Evolutionary conservation across 2,888 invertebrate species (phyloP), one percentile per base, ranked within the genome.

Genomic region (Drosophila glabriapex): DNA sequence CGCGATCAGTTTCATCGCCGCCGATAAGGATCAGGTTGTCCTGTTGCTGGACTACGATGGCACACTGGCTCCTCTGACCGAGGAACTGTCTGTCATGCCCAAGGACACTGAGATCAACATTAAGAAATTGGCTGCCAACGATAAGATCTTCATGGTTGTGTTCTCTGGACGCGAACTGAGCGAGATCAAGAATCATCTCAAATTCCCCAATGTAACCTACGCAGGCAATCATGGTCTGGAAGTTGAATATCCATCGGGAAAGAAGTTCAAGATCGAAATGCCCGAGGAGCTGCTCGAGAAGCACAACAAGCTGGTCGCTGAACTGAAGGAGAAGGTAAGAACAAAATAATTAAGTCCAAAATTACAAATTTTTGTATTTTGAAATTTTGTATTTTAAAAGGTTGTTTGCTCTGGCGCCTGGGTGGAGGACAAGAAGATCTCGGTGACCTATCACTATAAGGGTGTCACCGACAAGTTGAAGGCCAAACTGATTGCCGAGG

Each of bases 171-270:
- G 96, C 80, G 96, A 95, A 84, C 95, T 96, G n/a, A 94, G 95
- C 80, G 96, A 96, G 89, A 96, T 96, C 28, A 96, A 96, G 91
- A 94, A 95, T 74, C 96, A 96, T 95, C 95, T 95, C 87, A 93
- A 93, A 84, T 82, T 92, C 76, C 93, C 93, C 76, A 93, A 92
- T 87, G 95, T 96, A 22, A 96, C 96, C 9, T 96, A 96, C 89
- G 96, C 96, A 56, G 96, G 96, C 49, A 96, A 96, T 89, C 96
- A 96, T 85, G 96, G 96, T 39, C 93, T 96, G 66, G 96, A 96
- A 92, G 96, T 96, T 76, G 93, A 96, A 49, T 96, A 96, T 92
- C 96, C 96, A 2, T 96, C 96, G 83, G 96, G 96, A 41, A 96
- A 96, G 81, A 96, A 95, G 91, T 97, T 96, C 92, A 95, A 96